Percentiles rank a stretch among this genome's conserved stretches.
These are phyloP conservation scores for Caenorhabditis sp. DNA, from an alignment of 2,888 invertebrate genomes.

Conservation along the genomic window DNA sequence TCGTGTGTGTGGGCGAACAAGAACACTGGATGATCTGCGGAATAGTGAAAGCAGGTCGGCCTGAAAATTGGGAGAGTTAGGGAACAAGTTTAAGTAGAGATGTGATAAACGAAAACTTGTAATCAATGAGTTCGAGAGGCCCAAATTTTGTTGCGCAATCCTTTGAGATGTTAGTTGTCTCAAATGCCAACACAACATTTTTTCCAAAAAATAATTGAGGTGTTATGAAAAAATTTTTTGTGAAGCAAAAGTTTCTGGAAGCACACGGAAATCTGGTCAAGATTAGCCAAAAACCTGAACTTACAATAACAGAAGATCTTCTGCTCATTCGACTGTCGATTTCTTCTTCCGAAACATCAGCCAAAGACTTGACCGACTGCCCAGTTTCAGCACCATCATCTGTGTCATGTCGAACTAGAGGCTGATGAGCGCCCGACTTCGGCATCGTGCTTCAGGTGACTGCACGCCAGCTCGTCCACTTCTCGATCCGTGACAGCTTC, in stretches of 20 bases:
- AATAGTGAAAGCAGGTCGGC: slow-evolving; percentile 81
- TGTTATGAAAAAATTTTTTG: background rate
- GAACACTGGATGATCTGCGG: slow-evolving; percentile 80
- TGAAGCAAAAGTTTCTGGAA: background rate
- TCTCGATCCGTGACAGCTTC: slow-evolving; percentile 34
- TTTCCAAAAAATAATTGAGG: too few species aligned
- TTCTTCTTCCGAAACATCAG: slow-evolving; percentile 73
- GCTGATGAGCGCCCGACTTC: slow-evolving; percentile 57
- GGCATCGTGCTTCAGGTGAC: slow-evolving; percentile 65
- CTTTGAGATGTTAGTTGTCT: too few species aligned
- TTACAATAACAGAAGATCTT: slow-evolving; percentile 72
- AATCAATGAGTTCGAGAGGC: too few species aligned
- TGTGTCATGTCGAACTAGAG: slow-evolving; percentile 67
- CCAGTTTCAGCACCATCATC: slow-evolving; percentile 70
- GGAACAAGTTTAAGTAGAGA: background rate
- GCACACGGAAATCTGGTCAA: too few species aligned
- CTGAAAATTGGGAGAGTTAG: slow-evolving; percentile 67
- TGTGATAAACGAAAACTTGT: too few species aligned
- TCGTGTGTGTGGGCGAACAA: slow-evolving; percentile 70
- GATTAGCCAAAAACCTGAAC: too few species aligned
- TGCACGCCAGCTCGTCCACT: slow-evolving; percentile 35
- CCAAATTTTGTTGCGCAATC: too few species aligned
- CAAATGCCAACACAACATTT: too few species aligned
- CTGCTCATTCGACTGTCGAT: slow-evolving; percentile 73
- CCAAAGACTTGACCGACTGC: slow-evolving; percentile 68